Evolutionary conservation across 2,797 vertebrate genomes (phyloP).

Genomic region (Thamnophis elegans): DNA sequence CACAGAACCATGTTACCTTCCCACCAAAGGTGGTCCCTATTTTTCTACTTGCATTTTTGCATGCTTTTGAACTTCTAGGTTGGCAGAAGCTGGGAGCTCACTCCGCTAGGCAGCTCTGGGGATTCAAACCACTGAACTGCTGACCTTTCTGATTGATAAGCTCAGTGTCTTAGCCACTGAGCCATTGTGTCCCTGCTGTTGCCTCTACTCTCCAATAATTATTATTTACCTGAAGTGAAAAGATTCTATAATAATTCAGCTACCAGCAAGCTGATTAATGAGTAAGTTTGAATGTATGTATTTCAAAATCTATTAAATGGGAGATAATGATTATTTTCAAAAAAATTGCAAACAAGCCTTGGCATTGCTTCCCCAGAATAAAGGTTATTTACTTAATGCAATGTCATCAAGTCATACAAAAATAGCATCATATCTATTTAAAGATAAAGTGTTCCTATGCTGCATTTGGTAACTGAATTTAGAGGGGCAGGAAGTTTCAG

Average conservation of each 20-base stretch:
- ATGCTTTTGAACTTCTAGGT: no score
- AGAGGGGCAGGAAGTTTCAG: slow-evolving; percentile 22
- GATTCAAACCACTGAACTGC: no score
- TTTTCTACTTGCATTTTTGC: no score
- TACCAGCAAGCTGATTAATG: background rate
- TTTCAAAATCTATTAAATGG: background rate
- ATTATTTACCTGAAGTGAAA: background rate
- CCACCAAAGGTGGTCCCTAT: no score
- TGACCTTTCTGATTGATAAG: no score
- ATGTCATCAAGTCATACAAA: slow-evolving; percentile 17
- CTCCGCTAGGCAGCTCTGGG: no score
- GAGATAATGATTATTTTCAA: background rate
- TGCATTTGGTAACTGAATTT: slow-evolving; percentile 24
- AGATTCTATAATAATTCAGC: background rate
- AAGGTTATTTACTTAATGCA: slow-evolving; percentile 16
- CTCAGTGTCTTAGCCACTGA: no score
- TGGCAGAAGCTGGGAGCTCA: no score
- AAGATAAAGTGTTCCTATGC: background rate
- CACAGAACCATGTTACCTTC: no score
- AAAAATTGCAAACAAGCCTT: background rate
- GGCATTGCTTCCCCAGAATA: background rate
- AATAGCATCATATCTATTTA: background rate
- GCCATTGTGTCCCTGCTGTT: no score
- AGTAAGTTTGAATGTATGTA: background rate
- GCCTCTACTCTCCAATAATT: background rate